A percentile compares a stretch with the other conserved stretches of the same genome.
These are phyloP conservation scores for Monopterus albus DNA, from an alignment of 2,113 vertebrate genomes.

Conservation along the genomic window DNA sequence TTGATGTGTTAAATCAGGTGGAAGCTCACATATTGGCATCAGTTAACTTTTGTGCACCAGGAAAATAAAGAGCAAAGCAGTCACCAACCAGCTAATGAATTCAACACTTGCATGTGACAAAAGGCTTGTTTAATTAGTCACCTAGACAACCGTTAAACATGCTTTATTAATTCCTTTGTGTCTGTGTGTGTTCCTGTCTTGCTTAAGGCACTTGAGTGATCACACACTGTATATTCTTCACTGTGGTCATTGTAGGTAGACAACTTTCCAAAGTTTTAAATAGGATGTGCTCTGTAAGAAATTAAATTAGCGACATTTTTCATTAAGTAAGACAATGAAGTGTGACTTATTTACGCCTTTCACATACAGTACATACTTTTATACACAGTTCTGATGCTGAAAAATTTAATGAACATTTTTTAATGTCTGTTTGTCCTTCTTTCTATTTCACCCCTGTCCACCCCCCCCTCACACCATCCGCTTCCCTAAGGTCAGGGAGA, in stretches of 20 bases:
- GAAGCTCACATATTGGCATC: too few species aligned
- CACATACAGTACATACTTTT: too few species aligned
- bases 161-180: constrained; percentile 51
- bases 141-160: constrained; percentile 52
- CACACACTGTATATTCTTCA: too few species aligned
- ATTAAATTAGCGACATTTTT: background rate
- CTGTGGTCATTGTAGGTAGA: too few species aligned
- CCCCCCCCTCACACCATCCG: background rate
- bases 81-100: constrained; percentile 1
- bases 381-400: too few species aligned
- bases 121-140: constrained; percentile 51
- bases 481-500: constrained; percentile 78
- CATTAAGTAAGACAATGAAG: too few species aligned
- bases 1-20: too few species aligned
- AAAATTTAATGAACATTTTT: background rate
- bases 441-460: background rate
- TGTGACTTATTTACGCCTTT: too few species aligned
- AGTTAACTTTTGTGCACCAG: background rate
- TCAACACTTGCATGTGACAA: background rate
- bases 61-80: constrained; percentile 4
- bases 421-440: background rate
- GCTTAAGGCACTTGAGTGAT: constrained; percentile 36
- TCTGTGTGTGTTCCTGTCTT: constrained; percentile 22
- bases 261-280: background rate
- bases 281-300: background rate